Percentiles rank a stretch among this genome's conserved stretches.
Evolutionary conservation across 2,888 invertebrate species (phyloP).

Genomic region (Cremastobaeus sp.): DNA sequence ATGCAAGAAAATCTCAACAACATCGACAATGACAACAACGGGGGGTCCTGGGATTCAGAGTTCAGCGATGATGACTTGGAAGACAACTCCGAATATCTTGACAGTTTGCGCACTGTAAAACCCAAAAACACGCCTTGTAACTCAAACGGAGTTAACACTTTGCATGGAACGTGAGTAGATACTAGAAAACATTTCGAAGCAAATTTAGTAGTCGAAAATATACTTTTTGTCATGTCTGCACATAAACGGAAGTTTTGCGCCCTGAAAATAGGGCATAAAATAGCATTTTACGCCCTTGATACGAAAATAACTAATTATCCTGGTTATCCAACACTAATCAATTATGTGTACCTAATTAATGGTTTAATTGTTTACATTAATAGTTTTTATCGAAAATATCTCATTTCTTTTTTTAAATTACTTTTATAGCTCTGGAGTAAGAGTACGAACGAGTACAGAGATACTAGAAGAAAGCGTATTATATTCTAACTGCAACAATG

Average conservation of each 20-base stretch:
- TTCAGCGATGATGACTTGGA: constrained; percentile 71
- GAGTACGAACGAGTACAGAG: constrained; percentile 26
- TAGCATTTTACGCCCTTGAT: no score
- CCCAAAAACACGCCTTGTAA: not conserved
- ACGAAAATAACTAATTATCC: no score
- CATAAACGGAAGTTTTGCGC: no score
- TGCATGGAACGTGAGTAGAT: no score
- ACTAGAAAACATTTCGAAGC: no score
- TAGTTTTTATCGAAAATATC: not conserved
- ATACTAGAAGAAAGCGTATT: constrained; percentile 66
- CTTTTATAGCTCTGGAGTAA: constrained; percentile 10
- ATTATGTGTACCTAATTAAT: no score
- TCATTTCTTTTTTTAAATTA: not conserved
- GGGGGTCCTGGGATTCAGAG: constrained; percentile 75
- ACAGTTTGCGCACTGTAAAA: constrained; percentile 22
- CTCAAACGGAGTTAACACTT: no score
- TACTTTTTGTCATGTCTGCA: no score
- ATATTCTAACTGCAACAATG: constrained; percentile 68
- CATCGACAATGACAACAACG: constrained; percentile 69
- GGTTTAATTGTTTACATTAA: no score
- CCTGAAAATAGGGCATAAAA: no score
- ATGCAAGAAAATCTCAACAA: constrained; percentile 40
- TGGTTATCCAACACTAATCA: no score
- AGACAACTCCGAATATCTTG: constrained; percentile 17
- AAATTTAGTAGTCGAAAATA: no score